Conservation (phyloP, 2,888 invertebrate species). For the Lepidochrysops patricia region DNA sequence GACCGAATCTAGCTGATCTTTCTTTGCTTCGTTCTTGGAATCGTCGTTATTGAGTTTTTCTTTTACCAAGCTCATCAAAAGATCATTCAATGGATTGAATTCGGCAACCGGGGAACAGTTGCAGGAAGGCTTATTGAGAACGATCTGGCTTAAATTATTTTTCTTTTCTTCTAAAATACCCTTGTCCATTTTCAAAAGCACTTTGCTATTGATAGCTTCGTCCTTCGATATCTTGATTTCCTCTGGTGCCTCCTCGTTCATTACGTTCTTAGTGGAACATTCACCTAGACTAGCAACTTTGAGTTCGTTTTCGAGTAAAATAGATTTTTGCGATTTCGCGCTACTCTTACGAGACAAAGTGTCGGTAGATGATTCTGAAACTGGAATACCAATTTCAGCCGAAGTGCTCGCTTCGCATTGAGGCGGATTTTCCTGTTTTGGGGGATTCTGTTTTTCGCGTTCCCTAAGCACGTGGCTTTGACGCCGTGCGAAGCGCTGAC, state of each 20-base stretch:
- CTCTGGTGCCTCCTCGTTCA: constrained; percentile 53
- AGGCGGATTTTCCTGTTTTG: constrained; percentile 41
- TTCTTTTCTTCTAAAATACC: constrained; percentile 53
- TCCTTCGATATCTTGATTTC: constrained; percentile 60
- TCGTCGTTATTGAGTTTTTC: constrained; percentile 77
- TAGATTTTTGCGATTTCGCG: constrained; percentile 72
- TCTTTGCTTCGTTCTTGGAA: constrained; percentile 77
- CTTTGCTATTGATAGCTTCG: constrained; percentile 64
- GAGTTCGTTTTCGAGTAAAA: constrained; percentile 47
- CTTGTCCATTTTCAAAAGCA: constrained; percentile 61
- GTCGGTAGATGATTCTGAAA: constrained; percentile 36
- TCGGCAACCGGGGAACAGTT: constrained; percentile 63
- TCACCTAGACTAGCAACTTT: constrained; percentile 46
- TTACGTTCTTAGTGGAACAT: constrained; percentile 51
- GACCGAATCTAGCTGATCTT: constrained; percentile 61
- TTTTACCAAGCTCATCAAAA: constrained; percentile 67
- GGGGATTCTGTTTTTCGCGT: constrained; percentile 76
- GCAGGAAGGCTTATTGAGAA: constrained; percentile 59
- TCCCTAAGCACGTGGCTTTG: constrained; percentile 92
- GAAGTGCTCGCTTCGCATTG: constrained; percentile 50
- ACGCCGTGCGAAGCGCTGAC: constrained; percentile 95
- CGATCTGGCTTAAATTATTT: constrained; percentile 56
- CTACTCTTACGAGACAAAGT: constrained; percentile 70
- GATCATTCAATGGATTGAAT: constrained; percentile 64
- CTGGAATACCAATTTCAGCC: constrained; percentile 33